Conservation (phyloP, 2,797 vertebrate species). For the Tapera naevia region DNA sequence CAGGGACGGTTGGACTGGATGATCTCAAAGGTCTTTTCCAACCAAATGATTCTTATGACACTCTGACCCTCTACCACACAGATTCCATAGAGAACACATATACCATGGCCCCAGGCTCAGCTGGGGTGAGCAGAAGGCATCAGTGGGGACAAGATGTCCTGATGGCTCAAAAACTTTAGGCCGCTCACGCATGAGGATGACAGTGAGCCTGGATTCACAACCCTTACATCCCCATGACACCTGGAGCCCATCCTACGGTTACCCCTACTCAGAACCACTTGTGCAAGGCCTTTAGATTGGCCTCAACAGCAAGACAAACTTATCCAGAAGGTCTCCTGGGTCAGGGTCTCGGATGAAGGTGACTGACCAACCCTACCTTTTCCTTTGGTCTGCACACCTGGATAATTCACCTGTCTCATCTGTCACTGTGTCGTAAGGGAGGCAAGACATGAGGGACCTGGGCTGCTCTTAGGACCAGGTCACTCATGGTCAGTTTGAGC, state of each 20-base stretch:
- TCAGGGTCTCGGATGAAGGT: neutral
- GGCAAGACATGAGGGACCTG: neutral
- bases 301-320: neutral
- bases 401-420: neutral
- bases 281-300: neutral
- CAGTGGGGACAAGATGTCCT: neutral
- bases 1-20: too few relatives aligned
- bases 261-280: neutral
- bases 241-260: neutral
- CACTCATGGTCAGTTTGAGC: neutral
- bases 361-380: neutral
- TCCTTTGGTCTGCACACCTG: neutral
- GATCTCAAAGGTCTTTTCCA: too few relatives aligned
- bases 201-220: neutral
- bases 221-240: too few relatives aligned
- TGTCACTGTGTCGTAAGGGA: neutral
- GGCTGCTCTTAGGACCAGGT: neutral
- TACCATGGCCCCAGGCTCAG: neutral
- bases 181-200: neutral
- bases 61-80: neutral
- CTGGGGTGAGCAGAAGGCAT: neutral
- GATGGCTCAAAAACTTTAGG: neutral
- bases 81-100: neutral
- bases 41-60: too few relatives aligned
- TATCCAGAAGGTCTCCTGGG: neutral